phyloP scores from a whole-genome alignment of 2,888 invertebrate genomes.

The Drosophila melanocephala region DNA sequence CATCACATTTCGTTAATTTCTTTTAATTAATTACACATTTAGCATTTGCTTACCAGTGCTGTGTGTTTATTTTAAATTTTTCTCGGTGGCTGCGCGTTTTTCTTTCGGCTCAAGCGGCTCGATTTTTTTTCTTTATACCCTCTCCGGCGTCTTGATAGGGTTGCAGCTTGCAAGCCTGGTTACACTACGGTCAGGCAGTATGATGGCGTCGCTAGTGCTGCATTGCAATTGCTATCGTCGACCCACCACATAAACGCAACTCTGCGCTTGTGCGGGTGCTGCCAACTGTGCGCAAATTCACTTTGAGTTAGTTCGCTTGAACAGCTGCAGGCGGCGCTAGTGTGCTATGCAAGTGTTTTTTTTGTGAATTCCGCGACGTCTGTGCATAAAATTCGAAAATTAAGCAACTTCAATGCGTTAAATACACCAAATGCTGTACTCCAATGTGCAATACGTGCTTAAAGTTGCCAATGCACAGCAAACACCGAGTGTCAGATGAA shows the following conservation, averaged over 20 bases:
- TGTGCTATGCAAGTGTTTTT: slow-evolving; percentile 58
- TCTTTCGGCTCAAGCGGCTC: slow-evolving; percentile 46
- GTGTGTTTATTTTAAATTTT: slow-evolving; percentile 34
- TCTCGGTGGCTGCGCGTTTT: slow-evolving; percentile 34
- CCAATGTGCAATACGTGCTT: slow-evolving; percentile 53
- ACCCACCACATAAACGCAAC: slow-evolving; percentile 13
- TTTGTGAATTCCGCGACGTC: slow-evolving; percentile 78
- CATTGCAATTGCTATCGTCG: background rate
- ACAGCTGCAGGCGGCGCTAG: slow-evolving; percentile 63
- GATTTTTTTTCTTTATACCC: slow-evolving; percentile 64
- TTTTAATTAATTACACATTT: background rate
- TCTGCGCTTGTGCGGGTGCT: slow-evolving; percentile 20
- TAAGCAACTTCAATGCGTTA: slow-evolving; percentile 44
- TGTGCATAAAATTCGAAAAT: slow-evolving; percentile 76
- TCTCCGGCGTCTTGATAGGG: slow-evolving; percentile 69
- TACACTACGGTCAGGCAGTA: slow-evolving; percentile 35
- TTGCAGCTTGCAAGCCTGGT: slow-evolving; percentile 54
- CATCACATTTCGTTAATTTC: background rate
- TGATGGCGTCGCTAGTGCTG: slow-evolving; percentile 44
- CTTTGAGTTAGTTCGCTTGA: slow-evolving; percentile 31
- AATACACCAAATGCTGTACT: slow-evolving; percentile 27
- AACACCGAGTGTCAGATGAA: slow-evolving; percentile 24
- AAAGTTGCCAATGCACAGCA: slow-evolving; percentile 34
- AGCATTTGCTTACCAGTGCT: slow-evolving; percentile 43
- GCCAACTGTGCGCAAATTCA: slow-evolving; percentile 34